Evolutionary conservation across 2,113 vertebrate species (phyloP).

Genomic region (Bubo bubo): DNA sequence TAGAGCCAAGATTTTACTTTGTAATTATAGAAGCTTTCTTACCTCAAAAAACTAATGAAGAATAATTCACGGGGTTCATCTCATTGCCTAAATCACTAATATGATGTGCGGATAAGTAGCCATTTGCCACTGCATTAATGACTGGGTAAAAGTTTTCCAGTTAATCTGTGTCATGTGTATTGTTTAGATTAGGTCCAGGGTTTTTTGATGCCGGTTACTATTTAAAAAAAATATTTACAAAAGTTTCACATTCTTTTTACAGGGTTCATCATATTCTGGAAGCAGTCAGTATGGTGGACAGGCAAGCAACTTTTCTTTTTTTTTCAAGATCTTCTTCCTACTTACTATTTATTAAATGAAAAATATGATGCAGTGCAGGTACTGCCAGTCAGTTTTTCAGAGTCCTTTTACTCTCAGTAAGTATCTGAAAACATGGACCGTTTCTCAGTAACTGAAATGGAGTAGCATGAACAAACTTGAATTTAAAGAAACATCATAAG

Average conservation of each 20-base stretch:
- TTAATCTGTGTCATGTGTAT: not conserved
- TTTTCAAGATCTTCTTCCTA: not conserved
- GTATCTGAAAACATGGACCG: not conserved
- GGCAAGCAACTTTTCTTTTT: constrained; percentile 30
- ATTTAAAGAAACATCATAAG: not conserved
- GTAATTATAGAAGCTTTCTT: not conserved
- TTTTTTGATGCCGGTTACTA: not conserved
- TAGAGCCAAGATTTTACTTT: not conserved
- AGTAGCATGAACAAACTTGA: not conserved
- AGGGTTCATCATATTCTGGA: constrained; percentile 25
- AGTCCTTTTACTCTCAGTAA: not conserved
- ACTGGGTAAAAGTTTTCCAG: not conserved
- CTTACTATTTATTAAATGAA: not conserved
- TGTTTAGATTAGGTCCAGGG: not conserved
- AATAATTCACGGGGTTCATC: not conserved
- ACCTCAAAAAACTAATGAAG: not conserved
- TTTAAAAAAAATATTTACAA: not conserved
- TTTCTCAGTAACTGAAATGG: not conserved
- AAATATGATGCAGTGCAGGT: not conserved
- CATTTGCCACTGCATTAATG: not conserved
- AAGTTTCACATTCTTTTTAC: not conserved
- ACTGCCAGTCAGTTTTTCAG: not conserved
- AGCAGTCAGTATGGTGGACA: constrained; percentile 45
- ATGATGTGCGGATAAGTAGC: not conserved
- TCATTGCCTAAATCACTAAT: not conserved